Evolutionary conservation across 2,113 vertebrate species (phyloP).

Genomic region (Tachuris rubrigastra): DNA sequence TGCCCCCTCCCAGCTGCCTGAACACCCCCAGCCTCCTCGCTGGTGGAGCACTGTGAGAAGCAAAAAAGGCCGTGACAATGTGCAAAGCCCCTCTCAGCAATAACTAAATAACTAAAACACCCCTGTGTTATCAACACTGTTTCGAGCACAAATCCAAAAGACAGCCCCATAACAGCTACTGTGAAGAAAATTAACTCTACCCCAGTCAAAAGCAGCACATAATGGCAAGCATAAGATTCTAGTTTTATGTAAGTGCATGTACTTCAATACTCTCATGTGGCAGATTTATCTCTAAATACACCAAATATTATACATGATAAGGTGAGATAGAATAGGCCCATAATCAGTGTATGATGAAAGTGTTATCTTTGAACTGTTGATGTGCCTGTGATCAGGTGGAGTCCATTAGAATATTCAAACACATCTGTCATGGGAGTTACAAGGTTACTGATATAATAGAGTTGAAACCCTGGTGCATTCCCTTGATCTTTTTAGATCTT

Average conservation of each 20-base stretch:
- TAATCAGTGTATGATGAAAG: neutral
- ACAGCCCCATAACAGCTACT: too few relatives aligned
- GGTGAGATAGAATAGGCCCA: neutral
- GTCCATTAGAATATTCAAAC: conserved; percentile 18
- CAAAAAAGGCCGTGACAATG: neutral
- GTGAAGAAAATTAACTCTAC: neutral
- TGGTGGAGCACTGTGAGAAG: neutral
- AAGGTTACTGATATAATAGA: neutral
- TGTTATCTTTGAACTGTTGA: neutral
- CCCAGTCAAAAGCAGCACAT: neutral
- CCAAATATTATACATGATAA: neutral
- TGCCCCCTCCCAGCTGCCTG: too few relatives aligned
- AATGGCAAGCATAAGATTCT: neutral
- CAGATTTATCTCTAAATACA: neutral
- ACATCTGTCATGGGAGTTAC: conserved; percentile 3
- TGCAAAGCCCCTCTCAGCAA: neutral
- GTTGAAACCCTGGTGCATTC: neutral
- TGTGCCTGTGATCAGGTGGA: conserved; percentile 8
- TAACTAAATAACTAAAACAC: neutral
- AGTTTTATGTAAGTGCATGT: neutral
- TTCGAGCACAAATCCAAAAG: neutral
- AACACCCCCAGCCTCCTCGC: rapidly evolving
- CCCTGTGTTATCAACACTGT: neutral
- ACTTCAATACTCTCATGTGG: neutral
- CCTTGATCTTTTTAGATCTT: conserved; percentile 43